phyloP scores from a whole-genome alignment of 1,140 invertebrate genomes.

The Micrasema minimum region DNA sequence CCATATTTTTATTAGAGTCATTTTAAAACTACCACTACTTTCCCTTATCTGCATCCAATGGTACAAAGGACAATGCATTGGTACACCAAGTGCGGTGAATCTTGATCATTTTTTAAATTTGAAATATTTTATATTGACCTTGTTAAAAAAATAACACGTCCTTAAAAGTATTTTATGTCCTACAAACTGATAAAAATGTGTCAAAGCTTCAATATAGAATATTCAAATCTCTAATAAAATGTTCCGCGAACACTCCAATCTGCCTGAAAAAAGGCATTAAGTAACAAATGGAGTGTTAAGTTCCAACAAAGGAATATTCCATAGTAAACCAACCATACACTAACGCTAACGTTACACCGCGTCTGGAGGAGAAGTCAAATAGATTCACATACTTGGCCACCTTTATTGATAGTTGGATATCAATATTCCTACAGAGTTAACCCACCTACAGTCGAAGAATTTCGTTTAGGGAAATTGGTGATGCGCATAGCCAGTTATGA shows the following conservation, averaged over 20 bases:
- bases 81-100: no score
- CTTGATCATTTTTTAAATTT: no score
- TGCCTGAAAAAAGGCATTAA: neutral
- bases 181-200: neutral
- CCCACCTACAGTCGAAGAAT: neutral
- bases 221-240: neutral
- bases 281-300: constrained; percentile 4
- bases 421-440: constrained; percentile 24
- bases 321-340: neutral
- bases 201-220: neutral
- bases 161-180: neutral
- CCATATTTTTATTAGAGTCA: no score
- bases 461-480: no score
- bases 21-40: no score
- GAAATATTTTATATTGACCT: neutral
- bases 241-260: neutral
- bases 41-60: no score
- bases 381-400: constrained; percentile 18
- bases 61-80: no score
- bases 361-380: constrained; percentile 14
- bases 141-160: neutral
- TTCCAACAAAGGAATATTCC: neutral
- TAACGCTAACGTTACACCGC: constrained; percentile 9
- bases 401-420: constrained; percentile 33
- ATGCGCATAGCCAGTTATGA: no score